Base-by-base conservation (phyloP, 2,797 vertebrate species). In the Sciurus vulgaris region DNA sequence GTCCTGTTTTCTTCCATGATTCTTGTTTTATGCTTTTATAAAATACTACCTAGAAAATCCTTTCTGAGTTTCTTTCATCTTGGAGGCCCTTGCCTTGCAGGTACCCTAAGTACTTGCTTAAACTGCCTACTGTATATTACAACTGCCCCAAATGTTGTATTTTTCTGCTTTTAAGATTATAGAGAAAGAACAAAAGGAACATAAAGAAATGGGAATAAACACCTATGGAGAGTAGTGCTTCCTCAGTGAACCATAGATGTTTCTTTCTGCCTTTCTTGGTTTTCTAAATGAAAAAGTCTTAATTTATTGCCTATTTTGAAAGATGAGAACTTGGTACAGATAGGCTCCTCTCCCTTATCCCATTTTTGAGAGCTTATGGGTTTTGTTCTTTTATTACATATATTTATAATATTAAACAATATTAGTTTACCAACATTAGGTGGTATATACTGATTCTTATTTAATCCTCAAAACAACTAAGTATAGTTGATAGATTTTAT, bases 261-360 rank as follows among this genome's bases (percentile, higher is more conserved):
- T 65, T 30, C 63, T 65, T 65, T 33, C 63, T 65, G 63, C 65
- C 61, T 69, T 83, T 18, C 61, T 38, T 89, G n/a, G 24, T 69
- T 91, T 88, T 88, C 49, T 91, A 87, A 59, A 79, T 81, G 70
- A 59, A 17, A 73, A 61, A 86, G 61, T 77, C 85, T 89, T 82
- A 76, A 93, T 67, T 93, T 51, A 78, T 5, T 65, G 33, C 15
- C 9, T 51, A 56, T 30, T 56, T 65, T 73, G 47, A 59, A 92
- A 82, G 28, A 26, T 78, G n/a, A 49, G 30, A 17, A 88, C 11
- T 33, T 79, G 13, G 8, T 12, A 91, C 22, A 87, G 51, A 88
- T 72, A 88, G 14, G 35, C 20, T 74, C 47, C 33, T 82, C 41
- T 89, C 74, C 67, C 35, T 93, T 91, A 84, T 33, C 24, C 24